Percentiles rank a stretch among this genome's conserved stretches.
Conservation (phyloP, 2,888 invertebrate species). For the Hartigia nigra region DNA sequence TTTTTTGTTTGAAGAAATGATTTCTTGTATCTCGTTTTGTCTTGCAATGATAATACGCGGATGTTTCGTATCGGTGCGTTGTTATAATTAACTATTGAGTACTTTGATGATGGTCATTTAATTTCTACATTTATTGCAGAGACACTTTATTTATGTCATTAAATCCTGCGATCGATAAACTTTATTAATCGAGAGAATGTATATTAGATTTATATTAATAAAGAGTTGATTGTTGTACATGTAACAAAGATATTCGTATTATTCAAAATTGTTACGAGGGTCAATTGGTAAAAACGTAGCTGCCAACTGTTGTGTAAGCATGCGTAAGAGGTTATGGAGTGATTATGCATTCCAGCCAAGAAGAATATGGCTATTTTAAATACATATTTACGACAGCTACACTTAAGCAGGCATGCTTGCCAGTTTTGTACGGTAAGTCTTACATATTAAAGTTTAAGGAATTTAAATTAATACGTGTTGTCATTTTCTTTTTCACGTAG, state of each 20-base stretch:
- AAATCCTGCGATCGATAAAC: slow-evolving; percentile 10
- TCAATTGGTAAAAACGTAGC: background rate
- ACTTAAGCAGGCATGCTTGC: background rate
- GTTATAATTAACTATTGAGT: slow-evolving; percentile 18
- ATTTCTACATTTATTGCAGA: slow-evolving; percentile 21
- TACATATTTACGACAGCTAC: background rate
- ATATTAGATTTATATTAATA: slow-evolving; percentile 24
- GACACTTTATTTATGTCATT: slow-evolving; percentile 1
- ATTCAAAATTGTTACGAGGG: background rate
- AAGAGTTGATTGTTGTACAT: slow-evolving; percentile 17
- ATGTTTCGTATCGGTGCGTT: slow-evolving; percentile 1
- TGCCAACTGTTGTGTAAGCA: background rate
- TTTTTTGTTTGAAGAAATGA: background rate
- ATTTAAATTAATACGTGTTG: background rate
- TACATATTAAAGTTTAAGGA: background rate
- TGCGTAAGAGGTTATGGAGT: background rate
- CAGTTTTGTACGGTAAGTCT: background rate
- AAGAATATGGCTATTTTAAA: background rate
- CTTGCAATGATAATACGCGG: background rate
- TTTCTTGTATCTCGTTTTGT: background rate
- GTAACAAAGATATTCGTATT: background rate
- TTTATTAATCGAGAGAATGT: slow-evolving; percentile 14
- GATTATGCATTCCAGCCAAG: background rate
- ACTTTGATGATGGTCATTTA: slow-evolving; percentile 20
- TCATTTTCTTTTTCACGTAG: background rate